These are phyloP conservation scores for Conus betulinus DNA, from an alignment of 1,140 invertebrate genomes.

Conservation along the genomic window DNA sequence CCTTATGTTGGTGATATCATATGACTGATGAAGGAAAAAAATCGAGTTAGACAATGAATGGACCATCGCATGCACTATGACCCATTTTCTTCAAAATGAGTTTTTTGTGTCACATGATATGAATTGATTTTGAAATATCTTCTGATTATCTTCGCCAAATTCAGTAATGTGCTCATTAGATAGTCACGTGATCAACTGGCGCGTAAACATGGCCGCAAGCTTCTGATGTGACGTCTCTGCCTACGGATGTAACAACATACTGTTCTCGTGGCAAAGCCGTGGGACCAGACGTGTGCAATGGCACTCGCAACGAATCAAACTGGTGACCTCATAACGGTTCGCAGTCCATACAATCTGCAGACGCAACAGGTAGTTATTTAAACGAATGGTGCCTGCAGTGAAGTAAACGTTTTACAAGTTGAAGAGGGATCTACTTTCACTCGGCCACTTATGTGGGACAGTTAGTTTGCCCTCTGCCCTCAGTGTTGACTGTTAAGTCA, in stretches of 20 bases:
- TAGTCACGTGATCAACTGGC: constrained; percentile 35
- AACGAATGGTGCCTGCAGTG: too few species aligned
- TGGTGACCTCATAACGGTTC: constrained; percentile 31
- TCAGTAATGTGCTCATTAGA: not conserved
- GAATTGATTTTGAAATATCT: not conserved
- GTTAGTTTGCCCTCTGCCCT: too few species aligned
- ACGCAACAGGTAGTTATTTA: constrained; percentile 50
- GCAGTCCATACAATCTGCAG: constrained; percentile 49
- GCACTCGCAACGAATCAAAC: not conserved
- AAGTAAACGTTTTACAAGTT: too few species aligned
- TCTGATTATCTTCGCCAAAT: not conserved
- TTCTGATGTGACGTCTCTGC: constrained; percentile 16
- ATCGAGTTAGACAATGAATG: not conserved
- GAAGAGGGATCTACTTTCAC: too few species aligned
- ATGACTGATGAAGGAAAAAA: not conserved
- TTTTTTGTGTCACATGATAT: not conserved
- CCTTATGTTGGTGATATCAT: not conserved
- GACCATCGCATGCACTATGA: not conserved
- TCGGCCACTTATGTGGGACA: too few species aligned
- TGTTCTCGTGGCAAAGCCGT: not conserved
- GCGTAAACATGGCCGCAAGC: constrained; percentile 36
- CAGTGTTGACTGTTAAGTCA: too few species aligned
- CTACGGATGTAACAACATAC: not conserved
- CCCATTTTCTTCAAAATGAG: not conserved
- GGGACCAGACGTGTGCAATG: not conserved